Base-by-base conservation (phyloP, 2,888 invertebrate species). In the Tenthredo distinguenda region DNA sequence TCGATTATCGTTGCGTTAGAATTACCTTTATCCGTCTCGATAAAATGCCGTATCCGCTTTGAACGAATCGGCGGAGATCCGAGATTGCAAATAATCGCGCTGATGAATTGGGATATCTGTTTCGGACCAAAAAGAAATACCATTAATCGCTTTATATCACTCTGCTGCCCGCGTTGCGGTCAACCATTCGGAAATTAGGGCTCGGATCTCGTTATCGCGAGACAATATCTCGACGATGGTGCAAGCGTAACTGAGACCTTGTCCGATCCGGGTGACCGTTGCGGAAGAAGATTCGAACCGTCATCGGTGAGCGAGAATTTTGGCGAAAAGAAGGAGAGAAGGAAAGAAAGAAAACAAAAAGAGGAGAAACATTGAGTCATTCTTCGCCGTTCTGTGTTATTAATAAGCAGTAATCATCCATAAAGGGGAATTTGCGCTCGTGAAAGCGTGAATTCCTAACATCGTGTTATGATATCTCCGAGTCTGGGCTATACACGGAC, bases 381-480 rank as follows among this genome's bases (percentile, higher is more conserved):
- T 71, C n/a, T 71, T 37, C 37, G 3, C 6, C 34, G 37, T 71
- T 74, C 40, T 31, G 15, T 55, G n/a, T 55, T 55, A 43, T 47
- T 21, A 47, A 76, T 76, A 47, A 43, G 5, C 47, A 12, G 55
- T 31, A 55, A 77, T 77, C 77, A 55, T 50, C 77, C 55, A 31
- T 18, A 43, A 7, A 31, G n/a, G 21, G n/a, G 58, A 62, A 81
- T 81, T 81, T 21, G 58, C 40, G 81, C 58, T 81, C 81, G 81
- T 62, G 81, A 81, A 81, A 81, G 81, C 81, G 81, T 81, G 62
- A 81, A 81, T 81, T 62, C 34, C 12, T 40, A 12, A 5, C n/a
- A 77, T 55, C 55, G 55, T 55, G 55, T n/a, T 55, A 55, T n/a
- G n/a, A 55, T n/a, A 55, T 55, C 1, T 55, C 55, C n/a, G 7